Evolutionary conservation across 2,888 invertebrate genomes (phyloP), one percentile per base, ranked within the genome.

Genomic region (Tetanocera ferruginea): DNA sequence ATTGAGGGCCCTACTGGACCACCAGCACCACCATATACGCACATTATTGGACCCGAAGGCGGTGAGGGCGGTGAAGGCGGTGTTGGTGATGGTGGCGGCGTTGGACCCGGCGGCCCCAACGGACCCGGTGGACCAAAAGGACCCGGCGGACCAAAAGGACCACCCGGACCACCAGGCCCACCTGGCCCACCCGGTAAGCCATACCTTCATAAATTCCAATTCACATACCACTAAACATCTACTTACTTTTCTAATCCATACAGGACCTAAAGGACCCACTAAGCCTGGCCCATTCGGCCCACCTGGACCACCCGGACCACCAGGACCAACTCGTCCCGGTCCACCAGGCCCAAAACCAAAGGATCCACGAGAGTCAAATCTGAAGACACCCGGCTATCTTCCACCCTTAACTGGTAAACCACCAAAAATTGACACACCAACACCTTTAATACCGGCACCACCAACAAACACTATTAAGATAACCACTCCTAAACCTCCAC

Each of bases 391-490:
- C 57, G 89, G 88, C 81, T 89, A 89, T 74, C 83, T 89, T 84
- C 89, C 86, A 81, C 87, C 87, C 80, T 91, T 92, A 69, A 91
- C 91, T 81, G 91, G 92, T 90, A 88, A 87, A 84, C 31, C 28
- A 5, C 11, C 31, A 64, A n/a, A 0, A 60, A 23, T 25, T 25
- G 25, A 62, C 3, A 62, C 19, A 55, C 19, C 57, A 60, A 60
- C 9, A 60, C 57, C 57, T 25, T 25, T 4, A 60, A 23, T 25
- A 60, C 23, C 23, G 14, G 3, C 57, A n/a, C 8, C 28, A 60
- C 57, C 57, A n/a, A 60, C 1, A 55, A 3, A 5, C 57, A 57
- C 0, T 19, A 57, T 19, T 25, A 57, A 57, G 19, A 70, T 28
- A 6, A 3, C 19, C 5, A 52, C 55, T 76, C 55, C 57, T 57